Percentiles rank a stretch among this genome's conserved stretches.
These are phyloP conservation scores for Sebastes kiyomatsui DNA, from an alignment of 2,797 vertebrate species.

Conservation along the genomic window DNA sequence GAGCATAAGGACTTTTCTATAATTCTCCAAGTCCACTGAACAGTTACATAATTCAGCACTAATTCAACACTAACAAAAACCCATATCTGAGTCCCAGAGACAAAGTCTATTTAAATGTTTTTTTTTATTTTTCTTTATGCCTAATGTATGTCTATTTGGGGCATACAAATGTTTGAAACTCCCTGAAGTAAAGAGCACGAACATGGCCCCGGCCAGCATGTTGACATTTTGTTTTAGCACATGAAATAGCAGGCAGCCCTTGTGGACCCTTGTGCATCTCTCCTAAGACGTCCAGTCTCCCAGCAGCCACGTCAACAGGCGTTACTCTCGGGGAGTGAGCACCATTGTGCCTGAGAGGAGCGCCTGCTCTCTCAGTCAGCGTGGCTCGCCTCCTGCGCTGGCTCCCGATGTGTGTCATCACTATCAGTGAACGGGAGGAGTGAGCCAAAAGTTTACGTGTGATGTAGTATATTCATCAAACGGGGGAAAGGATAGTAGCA, in stretches of 20 bases:
- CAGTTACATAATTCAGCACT: conserved; percentile 14
- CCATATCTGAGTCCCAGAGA: background rate
- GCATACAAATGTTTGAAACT: conserved; percentile 16
- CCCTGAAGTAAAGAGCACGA: conserved; percentile 12
- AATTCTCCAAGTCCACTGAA: conserved; percentile 36
- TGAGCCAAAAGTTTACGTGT: conserved; percentile 46
- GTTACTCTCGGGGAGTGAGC: conserved; percentile 59
- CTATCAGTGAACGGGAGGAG: conserved; percentile 6
- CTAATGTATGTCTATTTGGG: conserved; percentile 15
- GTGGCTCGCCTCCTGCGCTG: background rate
- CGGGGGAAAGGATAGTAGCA: conserved; percentile 38
- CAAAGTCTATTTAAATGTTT: background rate
- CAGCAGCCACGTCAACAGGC: conserved; percentile 60
- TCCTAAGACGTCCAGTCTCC: conserved; percentile 35
- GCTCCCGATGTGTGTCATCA: conserved; percentile 37
- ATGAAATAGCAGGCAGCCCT: conserved; percentile 34
- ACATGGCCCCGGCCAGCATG: conserved; percentile 12
- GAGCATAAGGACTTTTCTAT: conserved; percentile 39
- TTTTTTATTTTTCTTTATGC: background rate
- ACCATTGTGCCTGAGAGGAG: conserved; percentile 10
- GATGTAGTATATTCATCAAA: conserved; percentile 57
- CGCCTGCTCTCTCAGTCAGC: conserved; percentile 1
- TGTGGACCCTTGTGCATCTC: conserved; percentile 17
- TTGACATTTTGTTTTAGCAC: conserved; percentile 62
- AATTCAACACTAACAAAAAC: conserved; percentile 20